Evolutionary conservation across 2,113 vertebrate species (phyloP).

Genomic region (Riparia riparia): DNA sequence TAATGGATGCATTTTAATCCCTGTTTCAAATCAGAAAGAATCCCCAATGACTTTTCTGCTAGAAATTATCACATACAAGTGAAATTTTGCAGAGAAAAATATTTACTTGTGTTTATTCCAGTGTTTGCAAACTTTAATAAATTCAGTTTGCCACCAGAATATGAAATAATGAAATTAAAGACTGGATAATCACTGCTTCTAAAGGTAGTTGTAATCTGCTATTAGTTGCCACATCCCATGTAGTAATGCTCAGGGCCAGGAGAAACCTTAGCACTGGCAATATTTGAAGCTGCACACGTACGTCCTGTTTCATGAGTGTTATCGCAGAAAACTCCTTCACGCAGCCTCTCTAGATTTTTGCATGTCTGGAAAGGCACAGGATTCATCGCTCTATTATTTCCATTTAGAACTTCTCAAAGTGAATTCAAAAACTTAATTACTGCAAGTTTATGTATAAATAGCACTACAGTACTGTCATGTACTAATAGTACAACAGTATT

Average conservation of each 20-base stretch:
- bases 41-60: background rate
- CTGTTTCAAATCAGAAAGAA: conserved; percentile 4
- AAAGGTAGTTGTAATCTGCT: background rate
- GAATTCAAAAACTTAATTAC: background rate
- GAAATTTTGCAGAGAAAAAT: background rate
- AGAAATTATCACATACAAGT: background rate
- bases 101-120: background rate
- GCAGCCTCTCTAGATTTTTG: background rate
- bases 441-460: background rate
- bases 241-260: background rate
- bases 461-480: no score
- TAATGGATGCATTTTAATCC: background rate
- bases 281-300: background rate
- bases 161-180: conserved; percentile 15
- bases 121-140: conserved; percentile 7
- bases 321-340: background rate
- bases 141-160: background rate
- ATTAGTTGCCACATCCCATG: background rate
- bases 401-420: background rate
- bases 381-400: background rate
- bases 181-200: background rate
- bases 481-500: background rate
- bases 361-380: background rate
- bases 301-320: background rate
- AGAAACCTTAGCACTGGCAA: background rate